These are phyloP conservation scores for Cyanoderma ruficeps DNA, from an alignment of 2,113 vertebrate species.

Conservation along the genomic window DNA sequence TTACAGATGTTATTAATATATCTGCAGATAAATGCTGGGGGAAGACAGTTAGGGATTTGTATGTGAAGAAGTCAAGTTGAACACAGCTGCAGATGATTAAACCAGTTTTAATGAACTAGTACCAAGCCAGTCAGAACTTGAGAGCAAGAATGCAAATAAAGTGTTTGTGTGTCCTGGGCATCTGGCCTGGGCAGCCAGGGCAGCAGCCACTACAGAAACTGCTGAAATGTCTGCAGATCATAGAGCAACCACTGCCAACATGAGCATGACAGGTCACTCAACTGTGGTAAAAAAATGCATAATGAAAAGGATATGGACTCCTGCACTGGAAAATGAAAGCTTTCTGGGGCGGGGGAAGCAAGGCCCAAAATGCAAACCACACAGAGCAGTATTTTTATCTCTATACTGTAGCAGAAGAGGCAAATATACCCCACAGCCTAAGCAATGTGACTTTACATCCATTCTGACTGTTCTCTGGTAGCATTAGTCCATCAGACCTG, in stretches of 20 bases:
- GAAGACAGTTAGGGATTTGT: neutral
- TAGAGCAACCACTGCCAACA: neutral
- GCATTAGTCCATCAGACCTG: neutral
- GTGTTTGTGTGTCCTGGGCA: neutral
- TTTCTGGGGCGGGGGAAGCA: neutral
- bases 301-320: neutral
- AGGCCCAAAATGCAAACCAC: neutral
- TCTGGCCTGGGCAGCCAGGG: neutral
- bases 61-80: constrained; percentile 1
- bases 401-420: neutral
- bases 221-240: neutral
- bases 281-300: neutral
- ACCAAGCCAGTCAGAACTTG: neutral
- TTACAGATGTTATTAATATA: neutral
- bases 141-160: neutral
- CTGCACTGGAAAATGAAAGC: neutral
- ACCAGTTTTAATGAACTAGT: constrained; percentile 36
- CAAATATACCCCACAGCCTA: neutral
- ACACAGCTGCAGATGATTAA: neutral
- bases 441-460: neutral
- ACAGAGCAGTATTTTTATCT: neutral
- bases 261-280: neutral
- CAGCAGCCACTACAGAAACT: neutral
- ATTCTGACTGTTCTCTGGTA: neutral
- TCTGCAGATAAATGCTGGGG: neutral